Evolutionary conservation across 2,113 vertebrate species (phyloP), one percentile per base, ranked within the genome.

Genomic region (Canis aureus): DNA sequence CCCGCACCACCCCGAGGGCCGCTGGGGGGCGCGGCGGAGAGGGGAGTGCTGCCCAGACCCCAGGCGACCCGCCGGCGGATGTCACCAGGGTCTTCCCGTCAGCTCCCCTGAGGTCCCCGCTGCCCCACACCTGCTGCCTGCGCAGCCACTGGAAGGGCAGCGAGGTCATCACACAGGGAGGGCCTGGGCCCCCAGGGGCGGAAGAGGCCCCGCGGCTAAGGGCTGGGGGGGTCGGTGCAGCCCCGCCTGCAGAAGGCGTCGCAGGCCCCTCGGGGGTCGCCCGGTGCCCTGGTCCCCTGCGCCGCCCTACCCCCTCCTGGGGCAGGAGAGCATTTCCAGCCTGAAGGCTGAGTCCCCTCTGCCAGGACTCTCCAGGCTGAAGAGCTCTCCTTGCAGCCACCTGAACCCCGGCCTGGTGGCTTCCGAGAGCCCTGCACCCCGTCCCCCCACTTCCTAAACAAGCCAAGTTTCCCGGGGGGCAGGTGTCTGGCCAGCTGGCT

Each of bases 41-140:
- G 38, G 59, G 57, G 43, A 25, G 12, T 22, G 1, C 12, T 67
- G n/a, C 17, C 22, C 32, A 13, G 81, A 60, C n/a, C 22, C 89
- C 11, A 3, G 2, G 11, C 6, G 32, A 62, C 32, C 20, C 23
- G 62, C 7, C 17, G 73, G 57, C 35, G 49, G 84, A 19, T 43
- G 3, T 35, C 20, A 69, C 67, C 55, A 27, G 59, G 49, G 57
- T 43, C 73, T 84, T 55, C 23, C 73, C n/a, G 29, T 55, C 17
- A 57, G 27, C 11, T 83, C 22, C n/a, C 66, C 15, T 51, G 74
- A 8, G 0, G 6, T 53, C 9, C 27, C 51, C 0, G 0, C 19
- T 0, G 0, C 0, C 69, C 27, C 17, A 51, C 9, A 2, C 27
- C 8, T 12, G 49, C 32, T 64, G 60, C 27, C 27, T 38, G 1